A percentile compares a stretch with the other conserved stretches of the same genome.
Evolutionary conservation across 2,797 vertebrate genomes (phyloP).

Genomic region (Megaceryle alcyon): DNA sequence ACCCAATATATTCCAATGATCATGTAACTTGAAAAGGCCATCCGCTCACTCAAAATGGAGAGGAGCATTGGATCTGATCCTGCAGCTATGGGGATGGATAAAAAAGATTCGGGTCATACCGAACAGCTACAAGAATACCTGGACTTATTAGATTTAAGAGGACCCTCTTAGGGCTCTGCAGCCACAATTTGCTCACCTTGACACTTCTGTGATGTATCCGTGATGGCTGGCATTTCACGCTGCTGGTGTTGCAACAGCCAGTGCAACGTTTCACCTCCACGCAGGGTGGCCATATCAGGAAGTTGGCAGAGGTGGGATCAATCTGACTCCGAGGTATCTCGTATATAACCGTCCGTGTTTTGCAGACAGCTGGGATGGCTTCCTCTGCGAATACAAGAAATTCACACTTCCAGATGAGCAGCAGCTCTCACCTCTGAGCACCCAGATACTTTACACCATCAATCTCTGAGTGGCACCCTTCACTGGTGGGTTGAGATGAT

Average conservation of each 20-base stretch:
- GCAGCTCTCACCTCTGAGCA: neutral
- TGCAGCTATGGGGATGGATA: rapidly evolving
- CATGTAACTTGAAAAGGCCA: neutral
- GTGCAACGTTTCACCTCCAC: constrained; percentile 96
- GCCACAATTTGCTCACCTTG: constrained; percentile 82
- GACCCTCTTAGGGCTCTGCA: neutral
- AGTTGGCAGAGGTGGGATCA: constrained; percentile 94
- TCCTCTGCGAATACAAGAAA: constrained; percentile 82
- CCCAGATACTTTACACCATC: neutral
- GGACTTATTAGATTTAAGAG: neutral
- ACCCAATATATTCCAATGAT: neutral
- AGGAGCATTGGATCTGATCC: neutral
- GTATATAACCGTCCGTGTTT: constrained; percentile 91
- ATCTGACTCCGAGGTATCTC: constrained; percentile 97
- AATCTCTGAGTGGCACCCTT: neutral
- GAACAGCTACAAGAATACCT: neutral
- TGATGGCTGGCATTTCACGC: constrained; percentile 88
- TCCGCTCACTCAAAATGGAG: neutral
- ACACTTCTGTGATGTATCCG: constrained; percentile 89
- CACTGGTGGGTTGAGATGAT: neutral
- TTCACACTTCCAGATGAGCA: neutral
- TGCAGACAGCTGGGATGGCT: constrained; percentile 90
- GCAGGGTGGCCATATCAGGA: constrained; percentile 96
- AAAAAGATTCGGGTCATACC: neutral
- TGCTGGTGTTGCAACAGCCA: constrained; percentile 96